These are phyloP conservation scores for Leptestheria dahalacensis DNA, from an alignment of 1,140 invertebrate species.

Conservation along the genomic window DNA sequence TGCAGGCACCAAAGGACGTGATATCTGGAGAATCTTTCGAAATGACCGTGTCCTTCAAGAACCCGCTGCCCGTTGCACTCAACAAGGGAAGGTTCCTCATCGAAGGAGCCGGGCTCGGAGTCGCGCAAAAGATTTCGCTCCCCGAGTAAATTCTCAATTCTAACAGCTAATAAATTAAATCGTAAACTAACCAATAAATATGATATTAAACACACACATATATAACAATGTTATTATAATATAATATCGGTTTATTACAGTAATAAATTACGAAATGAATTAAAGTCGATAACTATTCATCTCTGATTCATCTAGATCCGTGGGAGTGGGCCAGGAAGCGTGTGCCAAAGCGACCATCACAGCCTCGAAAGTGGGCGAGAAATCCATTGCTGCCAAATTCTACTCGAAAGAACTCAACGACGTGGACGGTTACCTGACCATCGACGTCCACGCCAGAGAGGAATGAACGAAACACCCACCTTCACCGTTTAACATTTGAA, in stretches of 20 bases:
- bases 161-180: not conserved
- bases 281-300: constrained; percentile 9
- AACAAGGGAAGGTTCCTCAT: constrained; percentile 58
- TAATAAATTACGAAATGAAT: constrained; percentile 1
- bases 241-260: not conserved
- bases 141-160: constrained; percentile 34
- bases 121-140: constrained; percentile 51
- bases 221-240: not conserved
- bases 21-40: constrained; percentile 44
- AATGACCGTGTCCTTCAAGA: constrained; percentile 54
- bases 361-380: constrained; percentile 50
- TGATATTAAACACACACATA: no score
- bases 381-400: constrained; percentile 65
- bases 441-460: constrained; percentile 19
- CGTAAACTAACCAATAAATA: no score
- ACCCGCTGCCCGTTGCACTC: constrained; percentile 60
- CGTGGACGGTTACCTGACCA: constrained; percentile 56
- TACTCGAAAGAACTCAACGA: constrained; percentile 61
- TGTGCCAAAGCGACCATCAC: constrained; percentile 50
- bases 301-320: constrained; percentile 25
- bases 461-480: not conserved
- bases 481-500: not conserved
- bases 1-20: constrained; percentile 31
- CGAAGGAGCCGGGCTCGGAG: constrained; percentile 58
- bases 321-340: constrained; percentile 44